These are phyloP conservation scores for Gonioctena quinquepunctata DNA, from an alignment of 1,140 invertebrate species.

Conservation along the genomic window DNA sequence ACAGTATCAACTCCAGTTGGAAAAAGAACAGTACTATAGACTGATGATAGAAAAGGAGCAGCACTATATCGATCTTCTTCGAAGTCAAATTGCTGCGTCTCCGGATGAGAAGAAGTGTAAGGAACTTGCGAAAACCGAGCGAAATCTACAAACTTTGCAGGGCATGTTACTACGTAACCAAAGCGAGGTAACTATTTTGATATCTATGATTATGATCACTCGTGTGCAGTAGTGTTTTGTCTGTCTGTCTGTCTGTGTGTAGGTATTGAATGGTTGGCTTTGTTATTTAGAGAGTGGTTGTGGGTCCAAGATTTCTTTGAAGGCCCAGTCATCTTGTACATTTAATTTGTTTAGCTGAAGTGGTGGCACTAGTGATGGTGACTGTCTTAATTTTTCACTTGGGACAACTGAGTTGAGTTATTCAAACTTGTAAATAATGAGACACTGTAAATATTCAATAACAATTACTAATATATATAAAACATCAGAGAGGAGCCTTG, in stretches of 20 bases:
- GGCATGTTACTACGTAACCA: constrained; percentile 58
- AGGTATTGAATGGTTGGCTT: constrained; percentile 14
- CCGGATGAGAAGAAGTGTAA: constrained; percentile 52
- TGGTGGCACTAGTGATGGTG: constrained; percentile 20
- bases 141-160: constrained; percentile 65
- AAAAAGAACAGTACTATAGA: constrained; percentile 68
- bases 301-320: not conserved
- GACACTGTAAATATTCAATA: no score
- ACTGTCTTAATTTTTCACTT: constrained; percentile 18
- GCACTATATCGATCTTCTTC: constrained; percentile 66
- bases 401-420: constrained; percentile 6
- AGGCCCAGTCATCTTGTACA: not conserved
- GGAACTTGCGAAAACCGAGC: constrained; percentile 65
- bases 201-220: no score
- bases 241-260: constrained; percentile 22
- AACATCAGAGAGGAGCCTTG: no score
- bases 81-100: constrained; percentile 51
- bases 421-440: no score
- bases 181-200: constrained; percentile 37
- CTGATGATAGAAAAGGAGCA: constrained; percentile 75
- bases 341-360: constrained; percentile 12
- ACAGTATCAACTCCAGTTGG: constrained; percentile 67
- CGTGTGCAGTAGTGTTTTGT: constrained; percentile 21
- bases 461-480: no score
- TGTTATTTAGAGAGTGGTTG: not conserved